Percentiles rank a stretch among this genome's conserved stretches.
These are phyloP conservation scores for Sinella curviseta DNA, from an alignment of 1,140 invertebrate genomes.

Conservation along the genomic window DNA sequence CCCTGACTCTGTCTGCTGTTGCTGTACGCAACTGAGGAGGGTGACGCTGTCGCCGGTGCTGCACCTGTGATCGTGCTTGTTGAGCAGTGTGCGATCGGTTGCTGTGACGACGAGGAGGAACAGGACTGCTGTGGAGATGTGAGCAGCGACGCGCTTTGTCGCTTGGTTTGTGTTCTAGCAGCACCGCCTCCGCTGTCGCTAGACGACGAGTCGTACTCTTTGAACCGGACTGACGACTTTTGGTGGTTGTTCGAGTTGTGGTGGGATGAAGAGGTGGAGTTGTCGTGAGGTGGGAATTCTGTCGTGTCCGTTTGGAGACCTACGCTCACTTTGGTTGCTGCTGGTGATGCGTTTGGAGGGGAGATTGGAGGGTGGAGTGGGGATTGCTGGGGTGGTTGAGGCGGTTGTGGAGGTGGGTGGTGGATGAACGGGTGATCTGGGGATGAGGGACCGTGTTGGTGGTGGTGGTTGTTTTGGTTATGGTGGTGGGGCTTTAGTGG, in stretches of 20 bases:
- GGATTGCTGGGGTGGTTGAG: background rate
- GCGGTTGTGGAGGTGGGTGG: background rate
- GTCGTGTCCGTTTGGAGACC: background rate
- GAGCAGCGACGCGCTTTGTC: no score
- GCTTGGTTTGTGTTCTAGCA: no score
- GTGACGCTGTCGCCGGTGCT: no score
- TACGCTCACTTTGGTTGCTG: background rate
- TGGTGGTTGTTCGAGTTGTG: background rate
- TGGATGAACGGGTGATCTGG: background rate
- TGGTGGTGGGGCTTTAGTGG: no score
- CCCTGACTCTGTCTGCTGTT: background rate
- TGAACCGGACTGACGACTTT: background rate
- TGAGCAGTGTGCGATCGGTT: background rate
- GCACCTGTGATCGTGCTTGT: no score
- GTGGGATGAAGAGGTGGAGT: no score
- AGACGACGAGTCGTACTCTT: background rate
- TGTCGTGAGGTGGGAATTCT: no score
- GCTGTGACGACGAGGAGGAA: background rate
- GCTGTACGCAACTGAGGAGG: background rate
- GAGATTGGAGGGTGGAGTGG: background rate
- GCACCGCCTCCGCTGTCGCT: no score
- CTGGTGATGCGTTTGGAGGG: background rate
- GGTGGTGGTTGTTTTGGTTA: no score
- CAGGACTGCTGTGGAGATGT: no score
- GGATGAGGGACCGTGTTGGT: no score